These are phyloP conservation scores for Apodemia mormo DNA, from an alignment of 2,888 invertebrate species.

Conservation along the genomic window DNA sequence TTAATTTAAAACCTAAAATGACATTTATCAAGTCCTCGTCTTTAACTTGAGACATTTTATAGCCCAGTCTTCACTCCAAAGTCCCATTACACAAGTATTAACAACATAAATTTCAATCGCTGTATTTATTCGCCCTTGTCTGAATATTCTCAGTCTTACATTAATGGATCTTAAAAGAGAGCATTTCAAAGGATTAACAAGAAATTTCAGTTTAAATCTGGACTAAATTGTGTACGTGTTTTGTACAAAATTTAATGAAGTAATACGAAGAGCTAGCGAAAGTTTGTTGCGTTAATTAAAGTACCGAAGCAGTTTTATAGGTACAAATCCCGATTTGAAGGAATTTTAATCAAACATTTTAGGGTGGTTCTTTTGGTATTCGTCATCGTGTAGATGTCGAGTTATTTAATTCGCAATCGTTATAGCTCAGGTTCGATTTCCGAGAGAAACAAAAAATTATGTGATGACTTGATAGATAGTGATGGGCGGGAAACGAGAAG, in stretches of 20 bases:
- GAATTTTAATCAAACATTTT: too few relatives aligned
- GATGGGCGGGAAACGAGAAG: too few relatives aligned
- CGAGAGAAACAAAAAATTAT: too few relatives aligned
- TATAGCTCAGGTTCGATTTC: too few relatives aligned
- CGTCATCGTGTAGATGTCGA: too few relatives aligned
- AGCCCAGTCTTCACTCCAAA: neutral
- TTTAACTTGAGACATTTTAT: neutral
- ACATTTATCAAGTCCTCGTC: neutral
- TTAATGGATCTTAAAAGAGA: neutral
- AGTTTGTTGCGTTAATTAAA: neutral
- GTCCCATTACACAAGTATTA: conserved; percentile 8
- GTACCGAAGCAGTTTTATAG: neutral
- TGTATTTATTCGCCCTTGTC: neutral
- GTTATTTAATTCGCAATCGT: too few relatives aligned
- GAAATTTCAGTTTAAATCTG: neutral
- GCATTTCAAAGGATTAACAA: neutral
- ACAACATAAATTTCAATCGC: conserved; percentile 9
- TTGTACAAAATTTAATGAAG: neutral
- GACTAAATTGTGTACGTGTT: neutral
- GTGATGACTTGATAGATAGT: too few relatives aligned
- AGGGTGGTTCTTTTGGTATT: too few relatives aligned
- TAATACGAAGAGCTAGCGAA: neutral
- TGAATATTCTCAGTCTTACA: neutral
- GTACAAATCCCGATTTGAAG: neutral
- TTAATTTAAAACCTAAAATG: neutral